Conservation (phyloP, 2,113 vertebrate species). For the Perognathus longimembris region DNA sequence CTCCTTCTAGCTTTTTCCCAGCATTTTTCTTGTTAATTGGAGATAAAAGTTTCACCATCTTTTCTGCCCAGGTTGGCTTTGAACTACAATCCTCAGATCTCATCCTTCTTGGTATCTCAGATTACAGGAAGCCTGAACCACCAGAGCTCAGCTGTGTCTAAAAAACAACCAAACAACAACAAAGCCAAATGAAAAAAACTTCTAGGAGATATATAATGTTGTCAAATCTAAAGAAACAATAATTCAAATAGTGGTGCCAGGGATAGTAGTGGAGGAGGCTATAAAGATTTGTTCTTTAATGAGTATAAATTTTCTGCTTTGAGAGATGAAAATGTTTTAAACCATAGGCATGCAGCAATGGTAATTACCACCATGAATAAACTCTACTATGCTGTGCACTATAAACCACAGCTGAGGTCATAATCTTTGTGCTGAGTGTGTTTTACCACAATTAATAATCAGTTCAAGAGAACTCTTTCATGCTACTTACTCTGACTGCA, state of each 20-base stretch:
- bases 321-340: neutral
- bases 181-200: neutral
- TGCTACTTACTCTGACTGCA: neutral
- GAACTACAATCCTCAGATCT: too few species aligned
- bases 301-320: neutral
- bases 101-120: too few species aligned
- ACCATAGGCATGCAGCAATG: neutral
- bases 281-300: neutral
- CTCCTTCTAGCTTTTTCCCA: too few species aligned
- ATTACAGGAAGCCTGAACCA: too few species aligned
- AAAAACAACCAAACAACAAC: too few species aligned
- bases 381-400: neutral
- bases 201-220: neutral
- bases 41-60: too few species aligned
- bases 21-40: too few species aligned
- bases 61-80: too few species aligned
- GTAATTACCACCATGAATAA: neutral
- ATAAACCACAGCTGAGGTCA: neutral
- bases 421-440: neutral
- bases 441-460: neutral
- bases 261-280: rapidly evolving
- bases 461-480: neutral
- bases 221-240: neutral
- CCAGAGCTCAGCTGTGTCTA: too few species aligned
- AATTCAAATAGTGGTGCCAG: neutral